These are phyloP conservation scores for Babylonia areolata DNA, from an alignment of 1,140 invertebrate genomes.

Conservation along the genomic window DNA sequence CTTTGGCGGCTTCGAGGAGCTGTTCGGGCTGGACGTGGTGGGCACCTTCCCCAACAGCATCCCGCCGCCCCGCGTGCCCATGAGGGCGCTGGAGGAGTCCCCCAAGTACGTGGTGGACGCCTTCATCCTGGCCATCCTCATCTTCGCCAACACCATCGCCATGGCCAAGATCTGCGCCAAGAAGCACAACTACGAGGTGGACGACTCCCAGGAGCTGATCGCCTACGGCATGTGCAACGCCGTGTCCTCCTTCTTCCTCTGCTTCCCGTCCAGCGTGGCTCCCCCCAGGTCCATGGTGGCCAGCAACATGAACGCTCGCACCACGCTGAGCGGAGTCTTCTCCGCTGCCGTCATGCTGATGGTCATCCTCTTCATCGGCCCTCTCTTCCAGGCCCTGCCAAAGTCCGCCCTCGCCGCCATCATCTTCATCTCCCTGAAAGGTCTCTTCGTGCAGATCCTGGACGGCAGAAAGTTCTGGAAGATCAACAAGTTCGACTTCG, in stretches of 20 bases:
- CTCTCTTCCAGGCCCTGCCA: conserved; percentile 73
- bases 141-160: conserved; percentile 76
- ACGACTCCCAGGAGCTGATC: conserved; percentile 78
- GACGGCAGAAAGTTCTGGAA: conserved; percentile 69
- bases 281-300: conserved; percentile 86
- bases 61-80: conserved; percentile 63
- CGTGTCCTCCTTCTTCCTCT: conserved; percentile 77
- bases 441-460: conserved; percentile 66
- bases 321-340: conserved; percentile 72
- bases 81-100: conserved; percentile 58
- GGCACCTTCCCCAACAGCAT: conserved; percentile 75
- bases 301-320: conserved; percentile 65
- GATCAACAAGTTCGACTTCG: conserved; percentile 72
- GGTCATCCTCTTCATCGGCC: conserved; percentile 76
- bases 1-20: conserved; percentile 66
- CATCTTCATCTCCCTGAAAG: conserved; percentile 72
- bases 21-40: conserved; percentile 75
- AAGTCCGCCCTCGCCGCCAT: conserved; percentile 74
- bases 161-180: conserved; percentile 78
- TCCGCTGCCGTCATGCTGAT: conserved; percentile 76
- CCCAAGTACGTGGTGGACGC: conserved; percentile 67
- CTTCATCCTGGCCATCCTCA: conserved; percentile 74
- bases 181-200: conserved; percentile 75
- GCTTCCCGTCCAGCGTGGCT: conserved; percentile 82
- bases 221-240: conserved; percentile 78